Evolutionary conservation across 2,113 vertebrate species (phyloP), one percentile per base, ranked within the genome.

Genomic region (Orthonyx spaldingii): DNA sequence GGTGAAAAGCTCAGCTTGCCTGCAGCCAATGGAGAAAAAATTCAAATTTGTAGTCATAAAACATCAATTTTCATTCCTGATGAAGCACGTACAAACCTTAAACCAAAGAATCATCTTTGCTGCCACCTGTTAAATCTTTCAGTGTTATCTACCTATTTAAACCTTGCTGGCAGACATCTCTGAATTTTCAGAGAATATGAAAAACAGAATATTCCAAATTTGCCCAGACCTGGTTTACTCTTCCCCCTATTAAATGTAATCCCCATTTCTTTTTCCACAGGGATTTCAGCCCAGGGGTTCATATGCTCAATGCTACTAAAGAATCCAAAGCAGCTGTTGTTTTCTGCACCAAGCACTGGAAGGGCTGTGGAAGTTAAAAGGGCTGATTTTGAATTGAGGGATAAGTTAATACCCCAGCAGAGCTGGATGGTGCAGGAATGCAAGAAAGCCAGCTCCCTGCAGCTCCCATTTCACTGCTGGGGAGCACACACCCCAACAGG

Each of bases 311-410:
- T 35, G 47, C 35, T 24, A 30, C 21, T 42, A 13, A 61, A 66
- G 87, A 63, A 87, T 37, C 68, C 75, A 72, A 93, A 91, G 72
- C 91, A 90, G 93, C 68, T 84, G 76, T 13, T 93, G 78, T 83
- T 95, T 61, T 37, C 75, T 68, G 35, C 83, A 75, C 30, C 49
- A 52, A 86, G 68, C 41, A 41, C 21, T 50, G 7, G 7, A 69
- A 61, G 53, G 50, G 68, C 86, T 86, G 33, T 9, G 37, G 27
- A 83, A 88, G 63, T 33, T 22, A 16, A 13, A 79, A 64, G 91
- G 65, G 44, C 57, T 85, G 91, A 12, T 17, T 92, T 90, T 52
- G 13, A 69, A 44, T 4, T 56, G 75, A 92, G 27, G 22, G 93
- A 49, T 80, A 41, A 7, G 49, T 37, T 37, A 76, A 85, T 39